Evolutionary conservation across 2,888 invertebrate species (phyloP), one percentile per base, ranked within the genome.

Genomic region (Tenthredo mesomela): DNA sequence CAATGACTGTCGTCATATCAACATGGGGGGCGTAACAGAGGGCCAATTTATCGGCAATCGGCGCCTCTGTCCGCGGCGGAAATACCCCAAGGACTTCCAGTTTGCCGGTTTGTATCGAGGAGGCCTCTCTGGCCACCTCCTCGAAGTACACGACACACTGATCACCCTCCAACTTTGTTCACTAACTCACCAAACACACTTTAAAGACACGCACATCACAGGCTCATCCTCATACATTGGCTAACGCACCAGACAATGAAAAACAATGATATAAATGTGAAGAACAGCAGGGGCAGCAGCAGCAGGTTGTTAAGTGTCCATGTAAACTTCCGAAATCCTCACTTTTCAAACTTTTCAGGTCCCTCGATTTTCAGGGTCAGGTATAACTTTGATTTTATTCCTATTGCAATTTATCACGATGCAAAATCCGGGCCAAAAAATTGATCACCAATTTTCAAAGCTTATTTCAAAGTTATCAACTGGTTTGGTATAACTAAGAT

Each of bases 1-100:
- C 96, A 93, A 96, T 96, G 93, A 96, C 96, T 91, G 96, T 96
- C 91, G 96, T 95, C 94, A 96, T 95, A 92, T 96, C 96, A 93
- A 96, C 96, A 95, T 96, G 96, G 91, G 96, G 96, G 94, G 93
- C 93, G 89, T 93, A 93, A 89, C 93, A 93, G 88, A 96, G 95
- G 94, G 96, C 96, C 95, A 95, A 94, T 92, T 94, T 95, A 94
- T 94, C 93, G 91, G 92, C 92, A 87, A 91, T 92, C 85, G 93
- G 91, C 91, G 92, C 92, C 88, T 93, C 93, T 88, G 92, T 92
- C 85, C 93, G 93, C 90, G 93, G 93, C 85, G 93, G 93, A 88
- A 93, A 93, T 93, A 93, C 93, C 89, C 92, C 93, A 87, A 93
- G 90, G 87, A 93, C 91, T 93, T 93, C 93, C 93, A 93, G 93